Conservation (phyloP, 2,113 vertebrate genomes). For the Catharus fuscescens region DNA sequence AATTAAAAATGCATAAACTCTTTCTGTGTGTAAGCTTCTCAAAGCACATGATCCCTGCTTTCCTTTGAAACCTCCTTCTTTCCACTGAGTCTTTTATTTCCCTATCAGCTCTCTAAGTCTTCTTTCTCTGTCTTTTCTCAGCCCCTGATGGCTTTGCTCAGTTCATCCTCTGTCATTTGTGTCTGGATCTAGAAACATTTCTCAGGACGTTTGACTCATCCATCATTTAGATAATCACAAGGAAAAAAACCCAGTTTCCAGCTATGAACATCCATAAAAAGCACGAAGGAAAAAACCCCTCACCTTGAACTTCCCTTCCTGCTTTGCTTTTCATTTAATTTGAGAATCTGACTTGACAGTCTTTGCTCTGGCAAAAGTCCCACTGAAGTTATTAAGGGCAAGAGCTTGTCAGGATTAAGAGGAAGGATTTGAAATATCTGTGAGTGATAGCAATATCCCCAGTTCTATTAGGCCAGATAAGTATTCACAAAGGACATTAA, state of each 20-base stretch:
- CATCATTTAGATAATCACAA: slow-evolving; percentile 56
- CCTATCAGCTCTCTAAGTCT: not conserved
- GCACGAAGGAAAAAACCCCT: not conserved
- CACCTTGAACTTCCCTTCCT: slow-evolving; percentile 64
- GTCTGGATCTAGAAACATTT: slow-evolving; percentile 25
- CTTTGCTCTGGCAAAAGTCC: slow-evolving; percentile 65
- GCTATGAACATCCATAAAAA: slow-evolving; percentile 40
- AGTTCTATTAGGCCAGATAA: slow-evolving; percentile 43
- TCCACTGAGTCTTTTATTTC: not conserved
- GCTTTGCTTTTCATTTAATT: slow-evolving; percentile 40
- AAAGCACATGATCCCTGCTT: not conserved
- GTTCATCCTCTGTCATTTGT: slow-evolving; percentile 51
- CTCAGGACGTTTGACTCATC: slow-evolving; percentile 32
- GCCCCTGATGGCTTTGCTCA: slow-evolving; percentile 11
- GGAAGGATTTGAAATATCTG: slow-evolving; percentile 59
- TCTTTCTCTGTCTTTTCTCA: not conserved
- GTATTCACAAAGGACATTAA: slow-evolving; percentile 13
- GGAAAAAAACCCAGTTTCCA: not conserved
- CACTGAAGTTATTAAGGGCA: slow-evolving; percentile 68
- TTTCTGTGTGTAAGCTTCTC: not conserved
- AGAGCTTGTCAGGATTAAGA: slow-evolving; percentile 66
- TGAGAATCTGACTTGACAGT: slow-evolving; percentile 54
- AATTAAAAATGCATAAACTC: not conserved
- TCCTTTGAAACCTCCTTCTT: not conserved
- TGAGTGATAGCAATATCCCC: slow-evolving; percentile 51